Conservation (phyloP, 2,888 invertebrate species). For the Mongoloraphidia duomilia region DNA sequence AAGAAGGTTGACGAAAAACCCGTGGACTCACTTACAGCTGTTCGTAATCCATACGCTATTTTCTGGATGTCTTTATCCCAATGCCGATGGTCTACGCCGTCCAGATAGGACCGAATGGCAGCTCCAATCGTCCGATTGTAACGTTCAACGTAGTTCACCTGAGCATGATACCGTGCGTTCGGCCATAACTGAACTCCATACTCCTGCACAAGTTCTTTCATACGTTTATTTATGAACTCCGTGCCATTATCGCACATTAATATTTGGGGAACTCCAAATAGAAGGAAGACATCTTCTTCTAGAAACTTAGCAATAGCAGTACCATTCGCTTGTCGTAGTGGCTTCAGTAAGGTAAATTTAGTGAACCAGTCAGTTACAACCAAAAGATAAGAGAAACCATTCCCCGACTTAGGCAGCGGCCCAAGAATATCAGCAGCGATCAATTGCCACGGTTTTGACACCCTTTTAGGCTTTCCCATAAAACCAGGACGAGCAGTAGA, state of each 20-base stretch:
- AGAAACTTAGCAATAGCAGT: slow-evolving; percentile 2
- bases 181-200: slow-evolving; percentile 14
- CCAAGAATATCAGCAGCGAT: slow-evolving; percentile 10
- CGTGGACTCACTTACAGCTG: too few species aligned
- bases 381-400: slow-evolving; percentile 3
- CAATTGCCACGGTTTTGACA: slow-evolving; percentile 7
- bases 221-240: slow-evolving; percentile 11
- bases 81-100: slow-evolving; percentile 9
- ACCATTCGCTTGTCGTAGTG: slow-evolving; percentile 2
- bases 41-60: slow-evolving; percentile 15
- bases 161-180: too few species aligned
- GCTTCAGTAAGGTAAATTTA: slow-evolving; percentile 7
- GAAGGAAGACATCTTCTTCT: slow-evolving; percentile 10
- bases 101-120: slow-evolving; percentile 16
- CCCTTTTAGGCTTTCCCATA: slow-evolving; percentile 6
- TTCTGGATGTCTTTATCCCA: slow-evolving; percentile 17
- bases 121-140: too few species aligned
- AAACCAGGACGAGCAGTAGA: not conserved
- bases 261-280: slow-evolving; percentile 14
- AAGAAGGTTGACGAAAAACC: slow-evolving; percentile 12
- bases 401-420: slow-evolving; percentile 5
- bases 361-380: too few species aligned
- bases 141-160: too few species aligned
- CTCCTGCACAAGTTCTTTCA: slow-evolving; percentile 8
- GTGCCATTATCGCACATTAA: slow-evolving; percentile 15